Percentiles rank a stretch among this genome's conserved stretches.
Evolutionary conservation across 2,888 invertebrate genomes (phyloP).

Genomic region (Latrodectus elegans): DNA sequence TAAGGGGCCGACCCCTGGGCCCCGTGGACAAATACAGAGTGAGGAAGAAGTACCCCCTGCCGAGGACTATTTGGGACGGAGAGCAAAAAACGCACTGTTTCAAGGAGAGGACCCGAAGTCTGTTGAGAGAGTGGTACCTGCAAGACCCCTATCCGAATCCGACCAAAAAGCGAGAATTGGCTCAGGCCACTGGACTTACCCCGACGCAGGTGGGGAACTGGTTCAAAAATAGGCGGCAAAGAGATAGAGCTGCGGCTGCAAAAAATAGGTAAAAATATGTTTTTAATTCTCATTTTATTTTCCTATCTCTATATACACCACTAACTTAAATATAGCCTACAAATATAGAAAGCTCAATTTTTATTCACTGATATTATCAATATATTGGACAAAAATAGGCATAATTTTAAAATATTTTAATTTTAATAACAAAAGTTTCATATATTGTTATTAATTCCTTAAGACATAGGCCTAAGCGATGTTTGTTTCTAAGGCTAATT

Average conservation of each 20-base stretch:
- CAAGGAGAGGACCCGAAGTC: constrained; percentile 92
- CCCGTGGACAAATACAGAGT: constrained; percentile 96
- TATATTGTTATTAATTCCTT: too few species aligned
- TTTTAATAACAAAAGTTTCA: too few species aligned
- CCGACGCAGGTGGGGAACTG: constrained; percentile 95
- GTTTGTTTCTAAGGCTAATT: too few species aligned
- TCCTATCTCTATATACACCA: too few species aligned
- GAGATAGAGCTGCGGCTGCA: constrained; percentile 92
- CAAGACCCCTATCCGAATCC: constrained; percentile 97
- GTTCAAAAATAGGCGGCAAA: constrained; percentile 92
- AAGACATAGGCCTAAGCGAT: too few species aligned
- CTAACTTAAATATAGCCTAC: too few species aligned
- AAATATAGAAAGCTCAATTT: too few species aligned
- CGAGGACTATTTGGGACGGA: constrained; percentile 95
- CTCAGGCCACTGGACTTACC: constrained; percentile 91
- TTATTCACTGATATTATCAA: too few species aligned
- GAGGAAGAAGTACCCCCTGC: constrained; percentile 93
- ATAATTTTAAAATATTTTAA: too few species aligned
- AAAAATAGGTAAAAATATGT: constrained; percentile 87
- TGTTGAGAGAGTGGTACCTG: constrained; percentile 97
- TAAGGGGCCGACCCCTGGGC: constrained; percentile 90
- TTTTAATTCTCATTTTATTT: not conserved
- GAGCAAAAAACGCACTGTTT: constrained; percentile 97
- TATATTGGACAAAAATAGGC: too few species aligned
- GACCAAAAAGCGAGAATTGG: constrained; percentile 92